A percentile compares a stretch with the other conserved stretches of the same genome.
Conservation (phyloP, 2,797 vertebrate species). For the Chelmon rostratus region DNA sequence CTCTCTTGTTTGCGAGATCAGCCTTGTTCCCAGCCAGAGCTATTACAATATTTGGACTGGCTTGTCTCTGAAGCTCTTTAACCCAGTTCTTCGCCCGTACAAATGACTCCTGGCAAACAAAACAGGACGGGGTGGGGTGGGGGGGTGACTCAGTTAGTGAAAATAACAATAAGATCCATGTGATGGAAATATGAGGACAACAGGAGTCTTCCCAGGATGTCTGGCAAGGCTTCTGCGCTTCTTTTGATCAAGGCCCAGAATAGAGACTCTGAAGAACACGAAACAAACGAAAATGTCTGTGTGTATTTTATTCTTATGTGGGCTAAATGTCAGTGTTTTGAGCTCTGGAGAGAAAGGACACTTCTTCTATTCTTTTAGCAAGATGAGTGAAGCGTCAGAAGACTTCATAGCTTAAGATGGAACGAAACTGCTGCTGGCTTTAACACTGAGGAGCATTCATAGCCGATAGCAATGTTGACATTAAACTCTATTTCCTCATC, state of each 20-base stretch:
- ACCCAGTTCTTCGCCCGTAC: constrained; percentile 99
- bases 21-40: constrained; percentile 99
- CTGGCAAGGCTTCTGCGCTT: neutral
- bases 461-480: neutral
- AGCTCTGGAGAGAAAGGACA: neutral
- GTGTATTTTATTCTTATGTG: too few species aligned
- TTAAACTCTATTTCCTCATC: neutral
- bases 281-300: constrained; percentile 13
- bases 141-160: constrained; percentile 19
- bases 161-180: constrained; percentile 49
- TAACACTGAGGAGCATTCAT: neutral
- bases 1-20: constrained; percentile 97
- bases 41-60: constrained; percentile 99
- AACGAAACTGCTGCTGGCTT: neutral
- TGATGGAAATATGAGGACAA: constrained; percentile 34
- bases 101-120: constrained; percentile 94
- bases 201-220: constrained; percentile 1
- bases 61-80: constrained; percentile 99
- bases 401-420: neutral
- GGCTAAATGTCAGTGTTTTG: neutral
- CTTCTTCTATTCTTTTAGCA: neutral
- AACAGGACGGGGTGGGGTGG: constrained; percentile 9
- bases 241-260: neutral
- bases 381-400: neutral
- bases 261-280: constrained; percentile 12